These are phyloP conservation scores for Clarias magur DNA, from an alignment of 2,113 vertebrate genomes.

Conservation along the genomic window DNA sequence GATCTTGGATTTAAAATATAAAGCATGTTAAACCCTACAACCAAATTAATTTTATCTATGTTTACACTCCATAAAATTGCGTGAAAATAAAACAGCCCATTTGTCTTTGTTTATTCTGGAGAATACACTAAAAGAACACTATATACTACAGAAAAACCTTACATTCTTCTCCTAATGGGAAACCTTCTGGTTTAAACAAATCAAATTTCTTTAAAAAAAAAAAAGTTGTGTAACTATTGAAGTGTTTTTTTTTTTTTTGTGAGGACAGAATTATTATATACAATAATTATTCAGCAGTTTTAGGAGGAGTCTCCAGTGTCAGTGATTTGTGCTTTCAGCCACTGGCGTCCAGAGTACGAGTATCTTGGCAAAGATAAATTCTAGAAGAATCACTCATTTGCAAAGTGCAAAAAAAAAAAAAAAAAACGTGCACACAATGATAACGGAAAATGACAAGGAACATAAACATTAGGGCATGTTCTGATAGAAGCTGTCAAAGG, in stretches of 20 bases:
- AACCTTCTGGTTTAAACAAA: background rate
- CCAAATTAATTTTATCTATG: background rate
- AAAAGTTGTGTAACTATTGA: background rate
- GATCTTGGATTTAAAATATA: background rate
- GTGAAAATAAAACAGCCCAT: background rate
- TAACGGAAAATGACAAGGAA: slow-evolving; percentile 19
- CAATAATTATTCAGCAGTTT: background rate
- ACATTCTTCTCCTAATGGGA: no score
- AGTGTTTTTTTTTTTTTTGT: background rate
- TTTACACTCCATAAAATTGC: background rate
- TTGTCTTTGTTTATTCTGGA: background rate
- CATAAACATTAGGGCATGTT: slow-evolving; percentile 26
- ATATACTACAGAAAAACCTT: background rate
- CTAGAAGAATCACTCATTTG: slow-evolving; percentile 18
- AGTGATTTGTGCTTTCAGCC: background rate
- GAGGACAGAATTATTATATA: background rate
- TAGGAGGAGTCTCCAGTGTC: background rate
- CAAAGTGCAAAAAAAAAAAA: slow-evolving; percentile 3
- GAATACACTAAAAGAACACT: background rate
- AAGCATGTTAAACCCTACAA: background rate
- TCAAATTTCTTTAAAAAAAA: background rate
- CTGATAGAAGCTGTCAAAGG: slow-evolving; percentile 30
- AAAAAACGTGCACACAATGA: background rate
- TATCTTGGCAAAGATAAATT: slow-evolving; percentile 19
- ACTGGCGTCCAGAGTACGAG: slow-evolving; percentile 30